These are phyloP conservation scores for Crocidura indochinensis DNA, from an alignment of 2,797 vertebrate genomes.

Conservation along the genomic window DNA sequence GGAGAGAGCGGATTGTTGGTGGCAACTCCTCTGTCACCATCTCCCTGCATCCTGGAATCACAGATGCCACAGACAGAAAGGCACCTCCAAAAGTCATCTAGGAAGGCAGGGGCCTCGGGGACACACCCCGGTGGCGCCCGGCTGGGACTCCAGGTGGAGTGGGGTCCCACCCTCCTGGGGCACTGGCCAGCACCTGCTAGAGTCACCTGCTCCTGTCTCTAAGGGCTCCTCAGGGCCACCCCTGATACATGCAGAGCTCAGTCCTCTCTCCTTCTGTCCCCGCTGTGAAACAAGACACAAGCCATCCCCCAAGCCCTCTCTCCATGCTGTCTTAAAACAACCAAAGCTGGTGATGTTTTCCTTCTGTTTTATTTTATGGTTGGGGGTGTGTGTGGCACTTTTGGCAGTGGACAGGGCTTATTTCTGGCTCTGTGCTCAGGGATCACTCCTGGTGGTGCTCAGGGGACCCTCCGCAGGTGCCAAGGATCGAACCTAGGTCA, in stretches of 20 bases:
- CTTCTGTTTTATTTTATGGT: conserved; percentile 55
- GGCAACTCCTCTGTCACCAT: conserved; percentile 79
- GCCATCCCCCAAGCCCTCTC: background rate
- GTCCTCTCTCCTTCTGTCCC: conserved; percentile 57
- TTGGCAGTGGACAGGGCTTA: too few relatives aligned
- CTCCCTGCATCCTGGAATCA: conserved; percentile 76
- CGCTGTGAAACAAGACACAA: conserved; percentile 41
- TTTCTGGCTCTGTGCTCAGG: too few relatives aligned
- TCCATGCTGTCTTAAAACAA: background rate
- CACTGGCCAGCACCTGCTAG: conserved; percentile 67
- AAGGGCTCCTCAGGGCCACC: conserved; percentile 47
- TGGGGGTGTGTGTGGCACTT: background rate
- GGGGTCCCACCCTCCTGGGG: background rate
- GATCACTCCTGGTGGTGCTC: too few relatives aligned
- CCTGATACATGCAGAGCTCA: conserved; percentile 39
- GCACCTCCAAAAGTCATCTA: conserved; percentile 85
- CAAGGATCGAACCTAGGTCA: background rate
- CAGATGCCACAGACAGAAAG: conserved; percentile 85
- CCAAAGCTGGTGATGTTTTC: conserved; percentile 20
- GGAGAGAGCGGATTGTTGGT: conserved; percentile 79
- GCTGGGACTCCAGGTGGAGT: conserved; percentile 71
- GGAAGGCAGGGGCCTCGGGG: conserved; percentile 76
- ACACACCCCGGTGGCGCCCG: background rate
- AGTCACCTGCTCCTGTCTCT: conserved; percentile 79
- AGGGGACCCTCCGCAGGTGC: background rate